A percentile compares a stretch with the other conserved stretches of the same genome.
These are phyloP conservation scores for Dryobotodes eremita DNA, from an alignment of 2,888 invertebrate genomes.

Conservation along the genomic window DNA sequence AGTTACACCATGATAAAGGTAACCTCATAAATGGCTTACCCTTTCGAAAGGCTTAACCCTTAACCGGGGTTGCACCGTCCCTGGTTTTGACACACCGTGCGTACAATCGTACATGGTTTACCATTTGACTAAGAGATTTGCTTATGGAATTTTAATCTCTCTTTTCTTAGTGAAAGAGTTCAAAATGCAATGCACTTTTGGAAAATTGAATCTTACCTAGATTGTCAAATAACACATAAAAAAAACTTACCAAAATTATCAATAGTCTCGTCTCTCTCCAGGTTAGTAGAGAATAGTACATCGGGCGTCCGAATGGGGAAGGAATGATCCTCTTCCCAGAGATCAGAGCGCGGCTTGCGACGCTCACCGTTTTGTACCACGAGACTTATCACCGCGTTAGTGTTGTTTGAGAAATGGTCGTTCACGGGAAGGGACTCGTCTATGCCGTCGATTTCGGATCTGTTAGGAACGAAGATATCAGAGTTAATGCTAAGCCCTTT, in stretches of 20 bases:
- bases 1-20: too few relatives aligned
- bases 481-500: neutral
- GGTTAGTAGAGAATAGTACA: slow-evolving; percentile 93
- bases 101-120: neutral
- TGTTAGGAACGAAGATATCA: slow-evolving; percentile 65
- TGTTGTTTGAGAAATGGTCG: slow-evolving; percentile 93
- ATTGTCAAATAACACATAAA: neutral
- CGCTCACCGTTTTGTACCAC: slow-evolving; percentile 93
- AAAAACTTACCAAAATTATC: slow-evolving; percentile 94
- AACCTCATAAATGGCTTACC: too few relatives aligned
- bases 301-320: slow-evolving; percentile 85
- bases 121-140: neutral
- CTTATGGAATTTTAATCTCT: neutral
- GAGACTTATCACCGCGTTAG: slow-evolving; percentile 93
- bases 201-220: neutral
- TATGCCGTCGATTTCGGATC: slow-evolving; percentile 95
- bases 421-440: slow-evolving; percentile 92
- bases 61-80: too few relatives aligned
- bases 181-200: neutral
- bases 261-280: slow-evolving; percentile 95
- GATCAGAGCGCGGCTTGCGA: slow-evolving; percentile 92
- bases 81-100: neutral
- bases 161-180: neutral
- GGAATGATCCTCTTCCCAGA: slow-evolving; percentile 94
- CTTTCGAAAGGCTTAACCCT: too few relatives aligned